Evolutionary conservation across 2,888 invertebrate genomes (phyloP).

Genomic region (Parnassius apollo): DNA sequence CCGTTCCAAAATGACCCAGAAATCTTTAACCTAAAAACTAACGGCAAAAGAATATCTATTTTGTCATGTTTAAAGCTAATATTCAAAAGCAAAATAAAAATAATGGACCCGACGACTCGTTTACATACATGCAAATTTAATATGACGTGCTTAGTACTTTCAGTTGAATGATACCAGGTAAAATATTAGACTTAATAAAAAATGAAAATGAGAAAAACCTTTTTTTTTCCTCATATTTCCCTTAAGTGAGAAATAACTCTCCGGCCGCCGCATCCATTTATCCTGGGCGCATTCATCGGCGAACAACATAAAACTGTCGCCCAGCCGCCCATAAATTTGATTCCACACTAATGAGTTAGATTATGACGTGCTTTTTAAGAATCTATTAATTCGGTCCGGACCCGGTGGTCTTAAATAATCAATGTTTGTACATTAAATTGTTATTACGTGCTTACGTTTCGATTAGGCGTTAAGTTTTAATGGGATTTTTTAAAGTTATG

Average conservation of each 20-base stretch:
- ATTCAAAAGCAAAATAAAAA: too few relatives aligned
- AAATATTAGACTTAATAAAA: too few relatives aligned
- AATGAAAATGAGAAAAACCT: too few relatives aligned
- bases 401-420: conserved; percentile 49
- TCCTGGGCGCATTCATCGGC: conserved; percentile 16
- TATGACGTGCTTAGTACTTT: too few relatives aligned
- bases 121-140: too few relatives aligned
- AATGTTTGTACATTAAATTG: conserved; percentile 21
- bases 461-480: conserved; percentile 12
- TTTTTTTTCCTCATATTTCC: too few relatives aligned
- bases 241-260: background rate
- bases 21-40: too few relatives aligned
- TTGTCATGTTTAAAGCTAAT: too few relatives aligned
- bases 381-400: conserved; percentile 52
- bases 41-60: too few relatives aligned
- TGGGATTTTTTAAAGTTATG: background rate
- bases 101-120: too few relatives aligned
- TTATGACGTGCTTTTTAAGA: conserved; percentile 60
- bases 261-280: conserved; percentile 34
- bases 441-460: conserved; percentile 1
- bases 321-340: conserved; percentile 62
- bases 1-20: too few relatives aligned
- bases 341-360: conserved; percentile 64
- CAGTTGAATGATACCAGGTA: too few relatives aligned
- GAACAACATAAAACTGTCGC: conserved; percentile 46